These are phyloP conservation scores for Blastobasis lacticolella DNA, from an alignment of 2,888 invertebrate genomes.

Conservation along the genomic window DNA sequence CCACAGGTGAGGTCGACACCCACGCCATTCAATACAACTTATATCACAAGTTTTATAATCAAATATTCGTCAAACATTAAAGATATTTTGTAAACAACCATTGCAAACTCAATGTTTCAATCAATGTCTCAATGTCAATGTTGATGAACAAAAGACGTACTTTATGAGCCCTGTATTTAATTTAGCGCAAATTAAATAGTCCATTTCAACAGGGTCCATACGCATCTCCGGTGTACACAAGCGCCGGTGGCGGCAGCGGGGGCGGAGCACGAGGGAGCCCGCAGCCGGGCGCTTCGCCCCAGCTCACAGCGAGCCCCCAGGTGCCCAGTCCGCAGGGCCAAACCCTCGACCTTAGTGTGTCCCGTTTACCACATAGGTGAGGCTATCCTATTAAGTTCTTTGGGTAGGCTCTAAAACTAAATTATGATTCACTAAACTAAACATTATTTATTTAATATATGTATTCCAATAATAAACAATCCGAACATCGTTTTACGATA, in stretches of 20 bases:
- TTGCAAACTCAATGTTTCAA: no score
- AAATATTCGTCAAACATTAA: no score
- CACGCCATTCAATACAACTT: neutral
- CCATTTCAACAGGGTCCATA: constrained; percentile 79
- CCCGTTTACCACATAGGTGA: constrained; percentile 89
- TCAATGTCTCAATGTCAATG: no score
- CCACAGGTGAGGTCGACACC: constrained; percentile 79
- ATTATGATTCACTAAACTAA: no score
- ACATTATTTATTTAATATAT: neutral
- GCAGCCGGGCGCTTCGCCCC: constrained; percentile 88
- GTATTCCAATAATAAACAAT: constrained; percentile 2
- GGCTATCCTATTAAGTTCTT: constrained; percentile 25
- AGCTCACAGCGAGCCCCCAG: constrained; percentile 88
- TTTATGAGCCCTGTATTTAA: no score
- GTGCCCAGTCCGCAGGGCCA: constrained; percentile 94
- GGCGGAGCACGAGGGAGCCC: constrained; percentile 85
- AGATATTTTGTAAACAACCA: no score
- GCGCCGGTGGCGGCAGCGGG: constrained; percentile 81
- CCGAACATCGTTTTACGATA: neutral
- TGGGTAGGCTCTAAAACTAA: no score
- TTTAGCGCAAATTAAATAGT: constrained; percentile 21
- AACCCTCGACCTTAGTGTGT: constrained; percentile 91
- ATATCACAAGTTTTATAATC: no score
- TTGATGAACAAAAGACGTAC: no score
- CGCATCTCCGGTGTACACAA: constrained; percentile 84